Evolutionary conservation across 2,888 invertebrate genomes (phyloP).

Genomic region (Drosophila vallismaia): DNA sequence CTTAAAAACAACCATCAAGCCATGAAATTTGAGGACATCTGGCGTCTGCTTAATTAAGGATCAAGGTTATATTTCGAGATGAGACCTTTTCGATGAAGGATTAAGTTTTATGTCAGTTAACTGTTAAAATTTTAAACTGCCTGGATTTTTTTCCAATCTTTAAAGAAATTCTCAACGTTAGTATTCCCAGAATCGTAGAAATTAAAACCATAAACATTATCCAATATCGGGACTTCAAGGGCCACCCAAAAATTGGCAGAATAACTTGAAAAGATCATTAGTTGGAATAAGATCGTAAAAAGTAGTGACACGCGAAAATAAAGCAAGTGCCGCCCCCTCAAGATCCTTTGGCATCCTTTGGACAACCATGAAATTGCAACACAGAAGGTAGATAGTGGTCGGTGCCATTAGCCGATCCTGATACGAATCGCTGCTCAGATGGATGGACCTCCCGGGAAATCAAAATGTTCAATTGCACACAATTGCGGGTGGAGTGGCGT

Average conservation of each 20-base stretch:
- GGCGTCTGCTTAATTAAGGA: slow-evolving; percentile 39
- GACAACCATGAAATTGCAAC: slow-evolving; percentile 73
- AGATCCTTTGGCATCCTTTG: slow-evolving; percentile 1
- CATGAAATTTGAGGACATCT: slow-evolving; percentile 63
- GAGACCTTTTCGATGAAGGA: not conserved
- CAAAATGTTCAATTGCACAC: slow-evolving; percentile 69
- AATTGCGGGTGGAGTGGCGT: slow-evolving; percentile 62
- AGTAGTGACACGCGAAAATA: slow-evolving; percentile 71
- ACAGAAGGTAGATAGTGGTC: slow-evolving; percentile 16
- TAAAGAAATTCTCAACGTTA: not conserved
- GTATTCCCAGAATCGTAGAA: slow-evolving; percentile 3
- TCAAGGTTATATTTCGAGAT: slow-evolving; percentile 12
- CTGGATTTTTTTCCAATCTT: too few relatives aligned
- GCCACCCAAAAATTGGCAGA: slow-evolving; percentile 43
- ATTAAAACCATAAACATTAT: slow-evolving; percentile 43
- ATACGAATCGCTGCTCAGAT: slow-evolving; percentile 11
- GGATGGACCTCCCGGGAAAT: slow-evolving; percentile 70
- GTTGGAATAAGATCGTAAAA: slow-evolving; percentile 76
- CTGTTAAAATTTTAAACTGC: not conserved
- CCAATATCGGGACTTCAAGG: slow-evolving; percentile 43
- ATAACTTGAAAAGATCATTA: slow-evolving; percentile 66
- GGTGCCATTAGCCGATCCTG: slow-evolving; percentile 14
- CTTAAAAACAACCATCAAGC: slow-evolving; percentile 45
- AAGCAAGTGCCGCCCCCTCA: slow-evolving; percentile 60
- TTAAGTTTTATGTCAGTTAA: not conserved